Evolutionary conservation across 2,113 vertebrate genomes (phyloP).

Genomic region (Pipa parva): DNA sequence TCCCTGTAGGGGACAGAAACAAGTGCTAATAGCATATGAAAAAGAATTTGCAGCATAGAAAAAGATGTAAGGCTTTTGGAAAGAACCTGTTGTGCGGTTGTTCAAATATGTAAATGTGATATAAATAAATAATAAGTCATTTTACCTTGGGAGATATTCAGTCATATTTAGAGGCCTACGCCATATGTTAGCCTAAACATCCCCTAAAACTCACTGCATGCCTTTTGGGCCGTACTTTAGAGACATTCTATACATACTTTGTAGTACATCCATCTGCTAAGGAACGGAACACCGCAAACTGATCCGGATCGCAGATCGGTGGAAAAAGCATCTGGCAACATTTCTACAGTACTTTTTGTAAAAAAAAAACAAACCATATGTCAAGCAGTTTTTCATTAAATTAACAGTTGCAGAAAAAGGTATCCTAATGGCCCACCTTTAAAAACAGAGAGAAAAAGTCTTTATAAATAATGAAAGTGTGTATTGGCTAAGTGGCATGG

Average conservation of each 20-base stretch:
- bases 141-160: background rate
- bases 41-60: background rate
- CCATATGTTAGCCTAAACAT: background rate
- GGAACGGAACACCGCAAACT: background rate
- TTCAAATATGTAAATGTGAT: background rate
- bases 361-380: slow-evolving; percentile 1
- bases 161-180: background rate
- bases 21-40: background rate
- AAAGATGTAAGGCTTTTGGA: background rate
- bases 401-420: background rate
- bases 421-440: no score
- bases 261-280: background rate
- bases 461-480: no score
- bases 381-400: background rate
- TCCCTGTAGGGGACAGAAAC: no score
- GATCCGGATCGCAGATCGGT: background rate
- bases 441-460: no score
- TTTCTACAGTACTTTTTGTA: background rate
- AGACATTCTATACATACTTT: background rate
- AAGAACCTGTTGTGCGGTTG: background rate
- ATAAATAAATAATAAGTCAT: background rate
- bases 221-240: background rate
- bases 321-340: background rate
- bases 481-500: no score
- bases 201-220: background rate